Conservation (phyloP, 1,140 invertebrate genomes). For the Whitmania pigra region DNA sequence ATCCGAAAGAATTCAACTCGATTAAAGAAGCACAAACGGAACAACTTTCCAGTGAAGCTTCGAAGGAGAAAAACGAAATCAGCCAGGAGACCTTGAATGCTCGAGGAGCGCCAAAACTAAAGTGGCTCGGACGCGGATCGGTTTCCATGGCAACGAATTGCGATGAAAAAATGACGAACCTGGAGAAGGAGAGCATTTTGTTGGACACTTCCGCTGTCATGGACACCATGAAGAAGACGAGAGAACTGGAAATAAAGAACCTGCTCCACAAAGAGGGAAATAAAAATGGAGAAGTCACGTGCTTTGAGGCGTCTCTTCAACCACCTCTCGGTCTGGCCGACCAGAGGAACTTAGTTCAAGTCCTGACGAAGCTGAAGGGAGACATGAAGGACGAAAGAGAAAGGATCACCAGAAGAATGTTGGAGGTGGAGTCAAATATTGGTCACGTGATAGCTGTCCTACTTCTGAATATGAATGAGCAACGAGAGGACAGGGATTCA, state of each 20-base stretch:
- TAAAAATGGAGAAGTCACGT: too few relatives aligned
- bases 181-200: slow-evolving; percentile 1
- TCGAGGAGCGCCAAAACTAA: too few relatives aligned
- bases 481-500: too few relatives aligned
- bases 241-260: too few relatives aligned
- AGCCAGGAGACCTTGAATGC: too few relatives aligned
- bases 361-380: not conserved
- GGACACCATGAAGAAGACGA: too few relatives aligned
- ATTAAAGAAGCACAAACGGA: not conserved
- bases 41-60: too few relatives aligned
- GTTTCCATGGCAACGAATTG: not conserved
- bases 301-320: not conserved
- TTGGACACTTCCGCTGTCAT: not conserved
- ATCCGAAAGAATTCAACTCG: not conserved
- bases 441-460: not conserved
- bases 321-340: not conserved
- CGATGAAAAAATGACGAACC: not conserved
- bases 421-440: not conserved
- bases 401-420: not conserved
- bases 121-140: too few relatives aligned
- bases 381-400: slow-evolving; percentile 2
- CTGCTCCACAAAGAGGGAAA: too few relatives aligned
- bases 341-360: not conserved
- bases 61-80: slow-evolving; percentile 7
- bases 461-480: too few relatives aligned